Conservation (phyloP, 2,113 vertebrate genomes). For the Balaenoptera acutorostrata region DNA sequence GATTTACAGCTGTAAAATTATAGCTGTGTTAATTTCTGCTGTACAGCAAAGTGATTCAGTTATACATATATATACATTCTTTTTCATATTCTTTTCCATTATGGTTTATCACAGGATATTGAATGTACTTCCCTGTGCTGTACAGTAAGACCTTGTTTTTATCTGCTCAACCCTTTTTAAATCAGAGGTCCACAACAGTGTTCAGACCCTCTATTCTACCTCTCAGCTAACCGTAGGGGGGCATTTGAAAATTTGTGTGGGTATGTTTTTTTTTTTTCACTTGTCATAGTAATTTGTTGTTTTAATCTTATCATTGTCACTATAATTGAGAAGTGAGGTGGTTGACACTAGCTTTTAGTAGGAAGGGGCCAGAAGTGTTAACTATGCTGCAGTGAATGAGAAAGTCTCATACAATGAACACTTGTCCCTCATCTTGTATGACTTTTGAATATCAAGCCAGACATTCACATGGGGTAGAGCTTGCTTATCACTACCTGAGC, state of each 20-base stretch:
- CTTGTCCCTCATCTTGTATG: not conserved
- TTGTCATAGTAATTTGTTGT: not conserved
- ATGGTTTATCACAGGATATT: not conserved
- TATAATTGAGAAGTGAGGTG: not conserved
- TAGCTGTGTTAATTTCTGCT: not conserved
- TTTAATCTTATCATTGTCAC: not conserved
- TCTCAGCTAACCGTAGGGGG: not conserved
- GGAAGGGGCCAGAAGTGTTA: not conserved
- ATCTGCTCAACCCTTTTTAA: not conserved
- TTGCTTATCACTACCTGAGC: not conserved
- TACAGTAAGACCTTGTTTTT: not conserved
- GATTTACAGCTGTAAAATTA: not conserved
- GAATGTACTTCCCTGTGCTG: not conserved
- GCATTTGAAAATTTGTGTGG: not conserved
- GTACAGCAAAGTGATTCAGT: not conserved
- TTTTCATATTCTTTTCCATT: not conserved
- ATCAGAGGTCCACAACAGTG: not conserved
- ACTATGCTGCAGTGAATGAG: not conserved
- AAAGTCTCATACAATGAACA: not conserved
- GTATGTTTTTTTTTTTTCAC: not conserved
- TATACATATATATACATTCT: not conserved
- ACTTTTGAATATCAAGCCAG: not conserved
- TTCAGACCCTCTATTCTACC: not conserved
- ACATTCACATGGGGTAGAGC: not conserved
- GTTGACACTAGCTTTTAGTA: not conserved